phyloP scores from a whole-genome alignment of 2,113 vertebrate genomes.

The Calypte anna region DNA sequence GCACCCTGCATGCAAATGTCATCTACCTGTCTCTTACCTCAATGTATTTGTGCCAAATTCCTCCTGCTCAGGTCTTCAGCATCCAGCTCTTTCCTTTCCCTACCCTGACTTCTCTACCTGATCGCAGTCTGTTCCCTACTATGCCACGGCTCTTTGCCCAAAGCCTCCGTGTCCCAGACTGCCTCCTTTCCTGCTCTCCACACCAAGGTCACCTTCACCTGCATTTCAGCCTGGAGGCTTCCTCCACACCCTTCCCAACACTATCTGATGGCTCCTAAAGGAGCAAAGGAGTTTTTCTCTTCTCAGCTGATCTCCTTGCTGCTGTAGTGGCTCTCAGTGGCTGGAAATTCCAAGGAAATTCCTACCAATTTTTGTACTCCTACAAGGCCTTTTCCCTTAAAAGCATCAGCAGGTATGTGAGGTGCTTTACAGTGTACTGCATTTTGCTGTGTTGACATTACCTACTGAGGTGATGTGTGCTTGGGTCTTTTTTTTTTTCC shows the following conservation, averaged over 20 bases:
- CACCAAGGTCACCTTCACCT: background rate
- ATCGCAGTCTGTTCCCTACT: background rate
- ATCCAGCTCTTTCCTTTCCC: background rate
- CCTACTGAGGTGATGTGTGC: background rate
- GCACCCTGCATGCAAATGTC: fast-evolving
- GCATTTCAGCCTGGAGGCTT: background rate
- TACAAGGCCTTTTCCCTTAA: background rate
- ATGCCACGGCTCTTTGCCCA: background rate
- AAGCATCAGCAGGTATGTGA: background rate
- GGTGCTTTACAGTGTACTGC: background rate
- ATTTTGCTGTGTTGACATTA: background rate
- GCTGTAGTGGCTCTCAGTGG: background rate
- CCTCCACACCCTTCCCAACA: background rate
- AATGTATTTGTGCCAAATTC: background rate
- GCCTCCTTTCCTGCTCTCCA: background rate
- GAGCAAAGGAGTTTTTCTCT: background rate
- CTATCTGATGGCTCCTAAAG: background rate
- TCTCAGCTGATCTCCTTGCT: background rate
- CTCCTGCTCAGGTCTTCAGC: background rate
- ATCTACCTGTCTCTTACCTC: background rate
- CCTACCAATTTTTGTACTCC: background rate
- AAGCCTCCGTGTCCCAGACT: background rate
- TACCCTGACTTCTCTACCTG: background rate
- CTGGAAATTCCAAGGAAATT: background rate
- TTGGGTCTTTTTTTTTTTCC: background rate